Conservation (phyloP, 2,888 invertebrate species). For the Conistra vaccinii region DNA sequence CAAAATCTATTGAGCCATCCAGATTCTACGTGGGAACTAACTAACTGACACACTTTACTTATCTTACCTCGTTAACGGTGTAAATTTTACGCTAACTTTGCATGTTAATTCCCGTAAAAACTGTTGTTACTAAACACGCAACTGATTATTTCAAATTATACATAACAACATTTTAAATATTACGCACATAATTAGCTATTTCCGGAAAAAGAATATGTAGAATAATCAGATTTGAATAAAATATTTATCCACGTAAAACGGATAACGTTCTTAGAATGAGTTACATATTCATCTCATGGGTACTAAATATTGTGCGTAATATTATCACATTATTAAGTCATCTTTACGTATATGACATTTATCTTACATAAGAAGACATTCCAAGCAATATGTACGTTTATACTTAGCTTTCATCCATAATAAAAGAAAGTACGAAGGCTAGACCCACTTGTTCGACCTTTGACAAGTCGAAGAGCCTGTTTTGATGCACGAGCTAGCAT, state of each 20-base stretch:
- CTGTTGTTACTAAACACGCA: neutral
- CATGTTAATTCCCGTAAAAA: conserved; percentile 16
- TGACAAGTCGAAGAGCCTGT: conserved; percentile 42
- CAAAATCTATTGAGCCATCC: conserved; percentile 58
- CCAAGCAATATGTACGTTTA: neutral
- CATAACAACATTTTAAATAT: neutral
- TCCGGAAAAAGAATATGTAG: neutral
- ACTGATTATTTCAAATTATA: neutral
- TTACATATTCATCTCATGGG: neutral
- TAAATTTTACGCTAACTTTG: conserved; percentile 27
- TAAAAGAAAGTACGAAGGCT: conserved; percentile 51
- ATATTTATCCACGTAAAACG: neutral
- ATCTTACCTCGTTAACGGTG: conserved; percentile 23
- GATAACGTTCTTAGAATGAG: neutral
- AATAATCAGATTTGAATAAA: neutral
- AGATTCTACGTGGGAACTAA: conserved; percentile 57
- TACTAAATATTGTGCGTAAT: conserved; percentile 16
- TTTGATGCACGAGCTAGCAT: conserved; percentile 6
- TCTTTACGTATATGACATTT: neutral
- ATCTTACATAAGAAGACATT: conserved; percentile 22
- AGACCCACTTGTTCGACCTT: conserved; percentile 37
- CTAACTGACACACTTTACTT: conserved; percentile 50
- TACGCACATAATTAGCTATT: neutral
- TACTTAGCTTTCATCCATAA: neutral
- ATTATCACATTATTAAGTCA: conserved; percentile 9